Evolutionary conservation across 2,797 vertebrate genomes (phyloP).

Genomic region (Enteromius mattozi): DNA sequence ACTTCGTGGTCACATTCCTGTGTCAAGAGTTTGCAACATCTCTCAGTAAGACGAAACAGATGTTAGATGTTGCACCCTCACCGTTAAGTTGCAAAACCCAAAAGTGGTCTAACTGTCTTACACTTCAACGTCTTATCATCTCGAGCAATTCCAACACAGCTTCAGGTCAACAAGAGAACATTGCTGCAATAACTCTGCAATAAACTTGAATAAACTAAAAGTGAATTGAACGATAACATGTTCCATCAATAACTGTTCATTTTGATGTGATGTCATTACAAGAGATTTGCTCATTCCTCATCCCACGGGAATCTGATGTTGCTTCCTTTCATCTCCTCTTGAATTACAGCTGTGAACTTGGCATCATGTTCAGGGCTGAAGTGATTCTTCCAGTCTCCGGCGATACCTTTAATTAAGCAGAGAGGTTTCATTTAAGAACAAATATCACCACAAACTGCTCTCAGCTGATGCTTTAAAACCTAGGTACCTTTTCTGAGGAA

Average conservation of each 20-base stretch:
- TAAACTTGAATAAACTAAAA: not conserved
- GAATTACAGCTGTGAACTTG: constrained; percentile 56
- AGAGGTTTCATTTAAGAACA: not conserved
- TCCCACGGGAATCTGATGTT: constrained; percentile 56
- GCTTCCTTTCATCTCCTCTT: constrained; percentile 56
- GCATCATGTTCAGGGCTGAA: constrained; percentile 61
- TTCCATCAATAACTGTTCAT: constrained; percentile 12
- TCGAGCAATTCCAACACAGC: constrained; percentile 14
- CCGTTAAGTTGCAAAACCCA: not conserved
- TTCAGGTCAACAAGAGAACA: not conserved
- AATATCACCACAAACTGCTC: not conserved
- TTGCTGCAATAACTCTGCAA: not conserved
- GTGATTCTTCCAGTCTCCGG: constrained; percentile 68
- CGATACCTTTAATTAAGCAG: constrained; percentile 54
- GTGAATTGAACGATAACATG: not conserved
- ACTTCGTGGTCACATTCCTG: not conserved
- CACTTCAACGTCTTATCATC: not conserved
- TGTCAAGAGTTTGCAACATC: not conserved
- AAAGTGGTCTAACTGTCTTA: not conserved
- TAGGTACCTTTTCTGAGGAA: constrained; percentile 86
- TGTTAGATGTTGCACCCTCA: not conserved
- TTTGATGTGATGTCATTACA: constrained; percentile 6
- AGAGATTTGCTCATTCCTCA: constrained; percentile 35
- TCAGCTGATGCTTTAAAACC: constrained; percentile 4
- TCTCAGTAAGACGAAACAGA: not conserved